Evolutionary conservation across 2,113 vertebrate species (phyloP).

Genomic region (Pyrgilauda ruficollis): DNA sequence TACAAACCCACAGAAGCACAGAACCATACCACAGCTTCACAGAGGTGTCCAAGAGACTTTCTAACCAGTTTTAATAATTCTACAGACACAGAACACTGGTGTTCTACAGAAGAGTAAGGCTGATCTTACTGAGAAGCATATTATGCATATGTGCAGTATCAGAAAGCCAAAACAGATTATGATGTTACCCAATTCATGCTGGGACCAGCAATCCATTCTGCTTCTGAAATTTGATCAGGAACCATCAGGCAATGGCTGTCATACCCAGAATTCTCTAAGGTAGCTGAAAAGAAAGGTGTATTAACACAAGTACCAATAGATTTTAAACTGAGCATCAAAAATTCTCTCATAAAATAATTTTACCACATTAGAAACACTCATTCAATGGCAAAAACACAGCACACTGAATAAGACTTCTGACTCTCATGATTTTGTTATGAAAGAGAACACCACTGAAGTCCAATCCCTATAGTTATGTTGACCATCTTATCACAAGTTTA

Average conservation of each 20-base stretch:
- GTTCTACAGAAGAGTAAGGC: neutral
- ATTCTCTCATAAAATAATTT: neutral
- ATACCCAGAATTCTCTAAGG: slow-evolving; percentile 56
- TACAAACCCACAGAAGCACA: neutral
- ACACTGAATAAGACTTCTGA: neutral
- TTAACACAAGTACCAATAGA: neutral
- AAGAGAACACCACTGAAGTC: neutral
- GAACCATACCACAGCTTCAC: neutral
- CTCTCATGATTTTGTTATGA: neutral
- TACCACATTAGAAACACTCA: neutral
- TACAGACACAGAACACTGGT: neutral
- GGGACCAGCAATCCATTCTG: slow-evolving; percentile 68
- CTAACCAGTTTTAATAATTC: neutral
- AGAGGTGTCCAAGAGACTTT: neutral
- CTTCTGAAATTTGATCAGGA: slow-evolving; percentile 37
- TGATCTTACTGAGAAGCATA: neutral
- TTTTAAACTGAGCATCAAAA: neutral
- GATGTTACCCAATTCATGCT: slow-evolving; percentile 64
- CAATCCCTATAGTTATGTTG: neutral
- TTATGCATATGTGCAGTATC: neutral
- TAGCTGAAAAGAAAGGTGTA: slow-evolving; percentile 38
- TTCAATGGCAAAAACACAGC: neutral
- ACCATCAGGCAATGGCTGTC: neutral
- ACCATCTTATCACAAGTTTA: neutral
- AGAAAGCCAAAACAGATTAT: neutral